These are phyloP conservation scores for Raja brachyura DNA, from an alignment of 2,113 vertebrate species.

Conservation along the genomic window DNA sequence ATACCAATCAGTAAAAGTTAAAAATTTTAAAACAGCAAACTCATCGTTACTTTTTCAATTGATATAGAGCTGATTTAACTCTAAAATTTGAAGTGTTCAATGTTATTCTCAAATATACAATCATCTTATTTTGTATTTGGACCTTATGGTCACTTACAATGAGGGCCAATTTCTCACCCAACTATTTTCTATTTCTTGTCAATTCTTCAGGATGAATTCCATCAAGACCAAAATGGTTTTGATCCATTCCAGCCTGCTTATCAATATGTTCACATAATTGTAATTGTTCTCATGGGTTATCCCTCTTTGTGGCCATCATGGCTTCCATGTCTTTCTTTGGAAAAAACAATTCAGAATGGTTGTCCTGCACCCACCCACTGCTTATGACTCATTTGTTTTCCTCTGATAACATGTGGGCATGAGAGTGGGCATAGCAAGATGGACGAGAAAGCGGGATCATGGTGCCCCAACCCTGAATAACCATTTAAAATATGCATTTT, in stretches of 20 bases:
- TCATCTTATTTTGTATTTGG: not conserved
- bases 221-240: not conserved
- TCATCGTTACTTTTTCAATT: not conserved
- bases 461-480: no score
- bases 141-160: not conserved
- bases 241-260: not conserved
- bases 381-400: not conserved
- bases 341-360: not conserved
- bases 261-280: not conserved
- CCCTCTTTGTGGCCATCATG: not conserved
- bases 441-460: no score
- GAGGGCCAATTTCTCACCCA: not conserved
- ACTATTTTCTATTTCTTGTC: not conserved
- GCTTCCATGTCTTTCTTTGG: not conserved
- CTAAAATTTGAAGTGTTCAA: not conserved
- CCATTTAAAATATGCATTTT: no score
- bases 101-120: not conserved
- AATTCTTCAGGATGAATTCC: not conserved
- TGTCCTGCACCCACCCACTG: not conserved
- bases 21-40: not conserved
- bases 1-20: not conserved
- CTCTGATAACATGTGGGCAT: not conserved
- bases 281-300: not conserved
- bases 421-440: no score
- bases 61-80: not conserved